A percentile compares a stretch with the other conserved stretches of the same genome.
phyloP scores from a whole-genome alignment of 35 echinoderm and acorn worm genomes.

The Apostichopus japonicus region DNA sequence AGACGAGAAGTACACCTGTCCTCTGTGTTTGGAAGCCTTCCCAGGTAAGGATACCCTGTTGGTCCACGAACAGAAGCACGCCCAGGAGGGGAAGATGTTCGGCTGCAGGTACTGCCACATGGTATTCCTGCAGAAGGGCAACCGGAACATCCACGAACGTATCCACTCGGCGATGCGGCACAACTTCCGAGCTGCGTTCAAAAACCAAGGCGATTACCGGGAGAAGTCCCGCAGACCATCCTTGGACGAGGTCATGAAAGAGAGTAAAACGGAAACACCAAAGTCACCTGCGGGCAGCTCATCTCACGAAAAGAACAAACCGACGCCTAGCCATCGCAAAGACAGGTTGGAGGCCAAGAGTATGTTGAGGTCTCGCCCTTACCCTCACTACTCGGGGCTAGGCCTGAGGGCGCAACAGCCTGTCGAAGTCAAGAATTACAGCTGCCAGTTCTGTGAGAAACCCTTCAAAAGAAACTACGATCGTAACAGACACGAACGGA shows the following conservation, averaged over 20 bases:
- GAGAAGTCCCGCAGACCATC: constrained; percentile 9
- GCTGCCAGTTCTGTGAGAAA: constrained; percentile 45
- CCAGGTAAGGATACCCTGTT: constrained; percentile 37
- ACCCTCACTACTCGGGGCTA: constrained; percentile 50
- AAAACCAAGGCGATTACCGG: background rate
- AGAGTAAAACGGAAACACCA: background rate
- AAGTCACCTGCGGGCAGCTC: background rate
- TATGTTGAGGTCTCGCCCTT: background rate
- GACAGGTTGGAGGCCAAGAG: background rate
- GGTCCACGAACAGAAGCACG: constrained; percentile 36
- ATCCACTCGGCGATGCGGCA: constrained; percentile 45
- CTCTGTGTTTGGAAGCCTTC: constrained; percentile 39
- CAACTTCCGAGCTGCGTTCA: constrained; percentile 20
- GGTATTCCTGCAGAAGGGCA: constrained; percentile 50
- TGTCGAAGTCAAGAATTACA: constrained; percentile 21
- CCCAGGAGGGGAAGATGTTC: constrained; percentile 35
- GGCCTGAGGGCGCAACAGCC: constrained; percentile 26
- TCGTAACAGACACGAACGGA: constrained; percentile 48
- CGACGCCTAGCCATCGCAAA: background rate
- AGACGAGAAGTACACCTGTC: constrained; percentile 36
- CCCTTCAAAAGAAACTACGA: constrained; percentile 53
- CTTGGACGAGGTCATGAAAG: background rate
- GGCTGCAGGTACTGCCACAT: constrained; percentile 51
- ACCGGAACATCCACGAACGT: constrained; percentile 38
- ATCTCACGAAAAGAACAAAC: background rate